Conservation (phyloP, 2,113 vertebrate genomes). For the Arizona elegans region DNA sequence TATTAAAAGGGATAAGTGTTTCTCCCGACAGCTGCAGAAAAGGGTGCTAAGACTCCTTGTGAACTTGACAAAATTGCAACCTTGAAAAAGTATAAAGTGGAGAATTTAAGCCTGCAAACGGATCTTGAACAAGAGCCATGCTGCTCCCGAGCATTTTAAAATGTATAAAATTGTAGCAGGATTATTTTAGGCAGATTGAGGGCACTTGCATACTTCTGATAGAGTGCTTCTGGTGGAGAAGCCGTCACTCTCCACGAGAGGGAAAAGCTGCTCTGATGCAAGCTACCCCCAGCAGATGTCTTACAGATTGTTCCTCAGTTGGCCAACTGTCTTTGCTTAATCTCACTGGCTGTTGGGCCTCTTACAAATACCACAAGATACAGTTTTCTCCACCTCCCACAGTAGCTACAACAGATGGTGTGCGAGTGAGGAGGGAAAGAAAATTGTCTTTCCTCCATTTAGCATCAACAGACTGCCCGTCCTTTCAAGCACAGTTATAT, state of each 20-base stretch:
- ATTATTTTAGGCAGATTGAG: neutral
- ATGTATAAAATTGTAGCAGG: neutral
- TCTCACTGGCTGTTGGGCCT: slow-evolving; percentile 19
- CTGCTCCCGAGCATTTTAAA: neutral
- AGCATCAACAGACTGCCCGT: neutral
- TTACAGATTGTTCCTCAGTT: slow-evolving; percentile 47
- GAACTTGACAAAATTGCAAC: neutral
- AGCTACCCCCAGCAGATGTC: slow-evolving; percentile 28
- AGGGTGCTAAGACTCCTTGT: neutral
- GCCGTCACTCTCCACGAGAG: neutral
- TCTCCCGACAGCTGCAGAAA: neutral
- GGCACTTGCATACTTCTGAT: neutral
- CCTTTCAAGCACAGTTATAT: neutral
- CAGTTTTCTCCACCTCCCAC: slow-evolving; percentile 6
- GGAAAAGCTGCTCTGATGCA: slow-evolving; percentile 6
- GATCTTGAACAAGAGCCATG: neutral
- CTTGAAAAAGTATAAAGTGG: neutral
- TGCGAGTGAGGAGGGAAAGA: neutral
- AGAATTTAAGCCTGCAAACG: neutral
- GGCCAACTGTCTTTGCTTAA: slow-evolving; percentile 40
- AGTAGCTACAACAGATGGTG: slow-evolving; percentile 12
- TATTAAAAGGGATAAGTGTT: neutral
- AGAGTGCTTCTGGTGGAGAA: neutral
- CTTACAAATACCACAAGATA: neutral
- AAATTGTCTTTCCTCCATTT: neutral